Conservation (phyloP, 2,113 vertebrate genomes). For the Morone chrysops region DNA sequence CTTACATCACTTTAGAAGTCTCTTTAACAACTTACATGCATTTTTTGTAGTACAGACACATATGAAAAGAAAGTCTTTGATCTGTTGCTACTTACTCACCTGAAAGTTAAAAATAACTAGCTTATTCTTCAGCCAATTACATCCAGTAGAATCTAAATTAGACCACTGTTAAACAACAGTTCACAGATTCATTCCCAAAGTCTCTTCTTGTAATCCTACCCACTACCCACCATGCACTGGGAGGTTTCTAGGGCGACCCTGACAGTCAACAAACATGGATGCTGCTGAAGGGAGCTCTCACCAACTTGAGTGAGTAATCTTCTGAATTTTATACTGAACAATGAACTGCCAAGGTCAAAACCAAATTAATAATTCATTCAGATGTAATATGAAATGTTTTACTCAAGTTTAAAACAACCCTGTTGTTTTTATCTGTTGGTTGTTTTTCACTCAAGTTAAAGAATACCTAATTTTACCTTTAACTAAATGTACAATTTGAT, state of each 20-base stretch:
- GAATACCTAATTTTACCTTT: no score
- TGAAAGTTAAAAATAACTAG: no score
- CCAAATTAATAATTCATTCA: background rate
- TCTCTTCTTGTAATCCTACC: slow-evolving; percentile 33
- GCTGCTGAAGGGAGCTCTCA: slow-evolving; percentile 28
- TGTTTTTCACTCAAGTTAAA: background rate
- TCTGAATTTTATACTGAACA: background rate
- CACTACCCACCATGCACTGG: slow-evolving; percentile 58
- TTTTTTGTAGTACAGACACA: background rate
- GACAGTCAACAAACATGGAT: slow-evolving; percentile 41
- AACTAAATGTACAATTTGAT: background rate
- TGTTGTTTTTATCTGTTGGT: background rate
- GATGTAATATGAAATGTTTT: background rate
- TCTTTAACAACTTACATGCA: background rate
- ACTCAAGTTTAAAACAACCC: no score
- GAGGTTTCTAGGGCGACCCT: slow-evolving; percentile 55
- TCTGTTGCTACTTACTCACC: background rate
- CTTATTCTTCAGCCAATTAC: no score
- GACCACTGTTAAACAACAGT: background rate
- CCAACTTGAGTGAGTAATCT: slow-evolving; percentile 51
- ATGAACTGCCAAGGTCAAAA: background rate
- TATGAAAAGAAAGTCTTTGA: background rate
- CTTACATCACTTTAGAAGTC: background rate
- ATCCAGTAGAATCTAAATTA: background rate
- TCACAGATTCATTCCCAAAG: background rate